These are phyloP conservation scores for Drosophila erecta DNA, from an alignment of 1,140 invertebrate species.

Conservation along the genomic window DNA sequence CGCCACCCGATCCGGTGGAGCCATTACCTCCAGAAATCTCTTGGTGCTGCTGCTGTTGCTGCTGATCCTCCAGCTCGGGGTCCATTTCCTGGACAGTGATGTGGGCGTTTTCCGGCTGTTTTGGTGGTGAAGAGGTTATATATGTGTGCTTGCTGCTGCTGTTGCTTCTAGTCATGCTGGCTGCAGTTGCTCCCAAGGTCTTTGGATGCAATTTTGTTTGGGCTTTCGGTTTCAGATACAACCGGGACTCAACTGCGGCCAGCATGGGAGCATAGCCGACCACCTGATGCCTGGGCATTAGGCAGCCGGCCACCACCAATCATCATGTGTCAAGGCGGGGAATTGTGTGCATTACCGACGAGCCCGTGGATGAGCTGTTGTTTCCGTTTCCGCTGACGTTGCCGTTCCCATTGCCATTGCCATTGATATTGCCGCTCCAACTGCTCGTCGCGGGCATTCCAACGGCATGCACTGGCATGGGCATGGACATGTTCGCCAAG, in stretches of 20 bases:
- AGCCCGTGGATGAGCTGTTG: slow-evolving; percentile 65
- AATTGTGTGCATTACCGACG: slow-evolving; percentile 81
- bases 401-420: slow-evolving; percentile 10
- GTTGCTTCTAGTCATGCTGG: slow-evolving; percentile 65
- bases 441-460: slow-evolving; percentile 22
- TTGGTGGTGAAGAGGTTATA: slow-evolving; percentile 77
- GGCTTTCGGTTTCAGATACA: slow-evolving; percentile 40
- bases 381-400: slow-evolving; percentile 24
- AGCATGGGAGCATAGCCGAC: slow-evolving; percentile 68
- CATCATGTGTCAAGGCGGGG: slow-evolving; percentile 83
- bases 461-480: slow-evolving; percentile 27
- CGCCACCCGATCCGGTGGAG: slow-evolving; percentile 2
- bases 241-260: slow-evolving; percentile 69
- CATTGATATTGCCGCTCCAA: slow-evolving; percentile 17
- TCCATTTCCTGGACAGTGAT: slow-evolving; percentile 36
- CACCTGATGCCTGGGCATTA: slow-evolving; percentile 69
- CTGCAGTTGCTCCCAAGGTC: slow-evolving; percentile 64
- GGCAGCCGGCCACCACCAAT: slow-evolving; percentile 82
- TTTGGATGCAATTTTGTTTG: slow-evolving; percentile 41
- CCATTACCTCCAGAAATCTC: neutral
- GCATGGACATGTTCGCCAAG: slow-evolving; percentile 44
- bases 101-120: slow-evolving; percentile 60
- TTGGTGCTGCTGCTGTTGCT: slow-evolving; percentile 28
- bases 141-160: slow-evolving; percentile 67
- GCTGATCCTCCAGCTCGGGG: slow-evolving; percentile 28